These are phyloP conservation scores for Arbacia lixula DNA, from an alignment of 53 echinoderm and acorn worm species.

Conservation along the genomic window DNA sequence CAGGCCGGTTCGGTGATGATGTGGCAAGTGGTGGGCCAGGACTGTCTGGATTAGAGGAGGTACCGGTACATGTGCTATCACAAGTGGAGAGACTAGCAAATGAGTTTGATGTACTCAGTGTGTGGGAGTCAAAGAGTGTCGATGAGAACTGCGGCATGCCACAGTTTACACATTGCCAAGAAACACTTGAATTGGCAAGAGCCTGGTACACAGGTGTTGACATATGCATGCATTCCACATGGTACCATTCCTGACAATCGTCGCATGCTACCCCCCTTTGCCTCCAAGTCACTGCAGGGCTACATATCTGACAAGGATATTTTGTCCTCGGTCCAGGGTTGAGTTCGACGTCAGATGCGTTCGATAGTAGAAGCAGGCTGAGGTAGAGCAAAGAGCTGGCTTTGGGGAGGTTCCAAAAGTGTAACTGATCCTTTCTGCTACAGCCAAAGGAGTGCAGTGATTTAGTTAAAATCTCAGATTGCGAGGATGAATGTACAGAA, in stretches of 20 bases:
- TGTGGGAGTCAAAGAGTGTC: constrained; percentile 42
- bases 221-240: constrained; percentile 64
- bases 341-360: too few relatives aligned
- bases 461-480: too few relatives aligned
- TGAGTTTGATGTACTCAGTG: constrained; percentile 42
- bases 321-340: too few relatives aligned
- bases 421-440: too few relatives aligned
- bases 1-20: constrained; percentile 4
- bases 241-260: constrained; percentile 54
- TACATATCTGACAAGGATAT: constrained; percentile 59
- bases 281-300: constrained; percentile 51
- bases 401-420: too few relatives aligned
- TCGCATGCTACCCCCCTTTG: constrained; percentile 63
- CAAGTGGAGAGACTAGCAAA: constrained; percentile 3
- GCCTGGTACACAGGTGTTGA: constrained; percentile 34
- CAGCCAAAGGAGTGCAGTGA: too few relatives aligned
- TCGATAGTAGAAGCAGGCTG: too few relatives aligned
- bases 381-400: too few relatives aligned
- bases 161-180: constrained; percentile 63
- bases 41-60: neutral
- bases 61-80: neutral
- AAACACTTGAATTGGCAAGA: constrained; percentile 33
- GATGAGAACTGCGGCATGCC: constrained; percentile 63
- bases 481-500: too few relatives aligned
- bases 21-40: constrained; percentile 24